Percentiles rank a stretch among this genome's conserved stretches.
Conservation (phyloP, 2,888 invertebrate genomes). For the Aleiodes testaceus region DNA sequence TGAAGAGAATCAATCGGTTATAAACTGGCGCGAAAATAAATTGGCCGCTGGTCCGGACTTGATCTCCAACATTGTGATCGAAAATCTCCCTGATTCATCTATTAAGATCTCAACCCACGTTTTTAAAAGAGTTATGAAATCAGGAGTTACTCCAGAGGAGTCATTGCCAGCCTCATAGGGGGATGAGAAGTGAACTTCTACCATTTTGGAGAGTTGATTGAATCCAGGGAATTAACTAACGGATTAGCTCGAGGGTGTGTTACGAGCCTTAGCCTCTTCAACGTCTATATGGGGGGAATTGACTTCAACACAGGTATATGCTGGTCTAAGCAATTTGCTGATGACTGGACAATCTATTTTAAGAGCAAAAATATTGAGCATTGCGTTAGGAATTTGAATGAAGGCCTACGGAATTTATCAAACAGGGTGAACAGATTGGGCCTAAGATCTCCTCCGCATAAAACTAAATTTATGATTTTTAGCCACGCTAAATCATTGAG, state of each 20-base stretch:
- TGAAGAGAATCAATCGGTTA: not conserved
- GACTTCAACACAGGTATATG: not conserved
- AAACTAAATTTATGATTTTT: conserved; percentile 29
- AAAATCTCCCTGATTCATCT: conserved; percentile 28
- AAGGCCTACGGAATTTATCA: not conserved
- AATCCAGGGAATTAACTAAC: not conserved
- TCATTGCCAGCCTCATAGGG: conserved; percentile 11
- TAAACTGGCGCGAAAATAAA: conserved; percentile 2
- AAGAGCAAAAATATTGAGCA: not conserved
- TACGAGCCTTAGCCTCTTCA: conserved; percentile 22
- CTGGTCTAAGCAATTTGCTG: not conserved
- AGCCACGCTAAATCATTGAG: not conserved
- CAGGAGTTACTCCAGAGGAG: conserved; percentile 39
- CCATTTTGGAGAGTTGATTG: conserved; percentile 2
- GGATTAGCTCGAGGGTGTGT: conserved; percentile 35
- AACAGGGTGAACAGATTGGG: not conserved
- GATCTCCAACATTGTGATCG: conserved; percentile 15
- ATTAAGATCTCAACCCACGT: conserved; percentile 12
- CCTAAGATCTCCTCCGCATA: not conserved
- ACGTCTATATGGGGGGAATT: conserved; percentile 26
- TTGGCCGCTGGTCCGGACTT: conserved; percentile 31
- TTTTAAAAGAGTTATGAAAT: conserved; percentile 31
- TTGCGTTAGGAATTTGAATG: conserved; percentile 3
- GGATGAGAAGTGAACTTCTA: conserved; percentile 33
- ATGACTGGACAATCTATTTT: not conserved